A percentile compares a stretch with the other conserved stretches of the same genome.
These are phyloP conservation scores for Delichon dasypus DNA, from an alignment of 2,797 vertebrate species.

Conservation along the genomic window DNA sequence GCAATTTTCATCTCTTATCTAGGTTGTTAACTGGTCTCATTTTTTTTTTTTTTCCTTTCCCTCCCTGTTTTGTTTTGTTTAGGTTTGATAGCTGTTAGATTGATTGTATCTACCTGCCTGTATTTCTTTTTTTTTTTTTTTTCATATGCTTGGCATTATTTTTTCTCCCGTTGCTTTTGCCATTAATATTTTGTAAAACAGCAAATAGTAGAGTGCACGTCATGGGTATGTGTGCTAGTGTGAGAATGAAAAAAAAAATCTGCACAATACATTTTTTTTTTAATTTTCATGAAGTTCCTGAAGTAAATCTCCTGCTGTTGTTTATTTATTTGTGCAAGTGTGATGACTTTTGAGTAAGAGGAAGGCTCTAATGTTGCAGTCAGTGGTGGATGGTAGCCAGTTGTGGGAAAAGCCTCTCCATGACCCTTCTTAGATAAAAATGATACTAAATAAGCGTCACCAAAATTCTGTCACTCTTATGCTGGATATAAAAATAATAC, in stretches of 20 bases:
- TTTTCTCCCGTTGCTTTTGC: slow-evolving; percentile 44
- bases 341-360: neutral
- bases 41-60: neutral
- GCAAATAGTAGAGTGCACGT: neutral
- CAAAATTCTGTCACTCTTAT: slow-evolving; percentile 24
- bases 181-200: slow-evolving; percentile 52
- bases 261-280: neutral
- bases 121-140: slow-evolving; percentile 50
- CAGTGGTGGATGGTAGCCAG: neutral
- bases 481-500: neutral
- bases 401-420: neutral
- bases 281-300: neutral
- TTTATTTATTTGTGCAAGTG: neutral
- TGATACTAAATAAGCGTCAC: slow-evolving; percentile 1
- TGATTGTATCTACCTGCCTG: slow-evolving; percentile 64
- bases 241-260: slow-evolving; percentile 7
- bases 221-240: neutral
- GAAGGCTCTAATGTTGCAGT: neutral
- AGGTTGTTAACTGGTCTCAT: slow-evolving; percentile 77
- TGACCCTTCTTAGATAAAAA: slow-evolving; percentile 32
- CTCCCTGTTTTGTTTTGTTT: slow-evolving; percentile 60
- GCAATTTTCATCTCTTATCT: slow-evolving; percentile 87
- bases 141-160: neutral
- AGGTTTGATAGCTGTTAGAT: slow-evolving; percentile 71
- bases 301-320: neutral